These are phyloP conservation scores for Ennomos quercinarius DNA, from an alignment of 2,888 invertebrate species.

Conservation along the genomic window DNA sequence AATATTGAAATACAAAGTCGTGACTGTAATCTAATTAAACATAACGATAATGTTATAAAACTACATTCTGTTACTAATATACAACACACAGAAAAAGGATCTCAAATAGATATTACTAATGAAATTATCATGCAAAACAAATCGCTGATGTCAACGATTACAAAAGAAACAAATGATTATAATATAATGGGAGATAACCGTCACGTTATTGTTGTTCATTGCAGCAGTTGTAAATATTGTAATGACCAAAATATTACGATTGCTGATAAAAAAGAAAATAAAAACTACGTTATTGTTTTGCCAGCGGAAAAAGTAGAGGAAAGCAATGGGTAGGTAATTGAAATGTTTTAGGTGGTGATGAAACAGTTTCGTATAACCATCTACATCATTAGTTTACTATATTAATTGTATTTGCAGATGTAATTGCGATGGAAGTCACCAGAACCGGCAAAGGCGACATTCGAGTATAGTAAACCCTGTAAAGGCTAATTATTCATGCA, in stretches of 20 bases:
- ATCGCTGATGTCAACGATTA: conserved; percentile 40
- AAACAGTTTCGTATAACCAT: too few species aligned
- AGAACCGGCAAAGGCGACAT: neutral
- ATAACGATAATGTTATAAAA: conserved; percentile 4
- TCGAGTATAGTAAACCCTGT: conserved; percentile 25
- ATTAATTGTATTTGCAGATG: conserved; percentile 18
- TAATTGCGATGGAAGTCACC: conserved; percentile 18
- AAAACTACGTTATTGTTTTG: conserved; percentile 45
- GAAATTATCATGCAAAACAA: conserved; percentile 40
- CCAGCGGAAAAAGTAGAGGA: conserved; percentile 31
- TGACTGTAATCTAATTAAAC: conserved; percentile 25
- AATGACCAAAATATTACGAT: conserved; percentile 15
- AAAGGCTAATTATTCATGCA: conserved; percentile 30
- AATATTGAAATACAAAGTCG: conserved; percentile 57
- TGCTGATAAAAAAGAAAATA: conserved; percentile 33
- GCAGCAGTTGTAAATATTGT: conserved; percentile 44
- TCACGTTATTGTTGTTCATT: conserved; percentile 48
- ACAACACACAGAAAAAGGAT: conserved; percentile 45
- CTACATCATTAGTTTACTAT: too few species aligned
- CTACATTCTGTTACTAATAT: conserved; percentile 4
- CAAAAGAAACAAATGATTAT: conserved; percentile 30
- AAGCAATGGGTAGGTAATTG: conserved; percentile 29
- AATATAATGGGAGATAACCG: conserved; percentile 32
- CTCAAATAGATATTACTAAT: conserved; percentile 48
- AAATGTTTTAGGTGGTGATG: neutral